phyloP scores from a whole-genome alignment of 2,888 invertebrate species.

The Polylopha cassiicola region DNA sequence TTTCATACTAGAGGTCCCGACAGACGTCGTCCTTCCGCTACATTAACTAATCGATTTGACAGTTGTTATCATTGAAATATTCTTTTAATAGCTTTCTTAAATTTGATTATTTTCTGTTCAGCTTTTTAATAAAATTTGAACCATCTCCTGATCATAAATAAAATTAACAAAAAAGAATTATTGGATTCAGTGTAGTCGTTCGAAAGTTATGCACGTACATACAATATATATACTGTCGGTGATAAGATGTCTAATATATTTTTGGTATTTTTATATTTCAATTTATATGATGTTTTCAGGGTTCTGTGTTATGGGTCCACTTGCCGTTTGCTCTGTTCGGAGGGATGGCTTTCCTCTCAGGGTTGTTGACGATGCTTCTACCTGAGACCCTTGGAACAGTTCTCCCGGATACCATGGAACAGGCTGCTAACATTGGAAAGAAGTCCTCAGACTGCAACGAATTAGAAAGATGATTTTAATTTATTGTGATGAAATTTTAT shows the following conservation, averaged over 20 bases:
- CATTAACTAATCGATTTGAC: neutral
- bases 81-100: no score
- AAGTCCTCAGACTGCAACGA: no score
- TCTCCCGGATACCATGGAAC: conserved; percentile 62
- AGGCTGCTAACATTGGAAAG: conserved; percentile 38
- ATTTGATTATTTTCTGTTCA: no score
- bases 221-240: neutral
- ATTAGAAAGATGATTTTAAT: no score
- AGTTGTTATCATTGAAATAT: no score
- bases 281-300: neutral
- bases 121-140: no score
- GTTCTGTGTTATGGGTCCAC: conserved; percentile 15
- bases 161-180: no score
- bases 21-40: neutral
- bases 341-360: conserved; percentile 50
- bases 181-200: no score
- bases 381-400: conserved; percentile 64
- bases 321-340: conserved; percentile 63
- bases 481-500: no score
- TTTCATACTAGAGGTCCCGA: neutral
- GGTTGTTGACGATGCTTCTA: conserved; percentile 51
- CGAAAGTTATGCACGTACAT: neutral
- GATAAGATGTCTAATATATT: neutral
- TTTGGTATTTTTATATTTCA: neutral
- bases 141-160: no score